Percentiles rank a stretch among this genome's conserved stretches.
Conservation (phyloP, 2,797 vertebrate species). For the Erpetoichthys calabaricus region DNA sequence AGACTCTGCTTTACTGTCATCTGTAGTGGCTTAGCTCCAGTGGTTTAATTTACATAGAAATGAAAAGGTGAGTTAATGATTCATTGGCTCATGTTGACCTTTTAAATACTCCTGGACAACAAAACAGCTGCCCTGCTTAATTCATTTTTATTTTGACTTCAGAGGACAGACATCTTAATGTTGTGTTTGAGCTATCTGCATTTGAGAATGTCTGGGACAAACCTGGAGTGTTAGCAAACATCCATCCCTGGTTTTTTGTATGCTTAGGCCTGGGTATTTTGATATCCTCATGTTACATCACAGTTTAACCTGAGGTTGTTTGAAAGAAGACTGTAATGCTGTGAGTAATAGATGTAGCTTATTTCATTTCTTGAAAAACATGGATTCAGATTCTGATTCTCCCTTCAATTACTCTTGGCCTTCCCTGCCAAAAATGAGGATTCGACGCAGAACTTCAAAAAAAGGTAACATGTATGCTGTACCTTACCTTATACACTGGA, state of each 20-base stretch:
- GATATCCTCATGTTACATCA: no score
- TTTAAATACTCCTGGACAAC: conserved; percentile 49
- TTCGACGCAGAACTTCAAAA: conserved; percentile 66
- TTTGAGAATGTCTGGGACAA: conserved; percentile 46
- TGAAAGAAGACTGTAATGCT: no score
- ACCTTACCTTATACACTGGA: no score
- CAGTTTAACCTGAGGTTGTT: no score
- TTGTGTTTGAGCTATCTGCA: conserved; percentile 46
- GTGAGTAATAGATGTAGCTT: conserved; percentile 17
- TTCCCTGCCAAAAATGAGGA: conserved; percentile 89
- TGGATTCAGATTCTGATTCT: conserved; percentile 88
- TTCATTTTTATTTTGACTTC: conserved; percentile 25
- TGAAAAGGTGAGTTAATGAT: conserved; percentile 72
- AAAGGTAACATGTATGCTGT: conserved; percentile 59
- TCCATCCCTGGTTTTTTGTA: conserved; percentile 33
- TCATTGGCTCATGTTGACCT: conserved; percentile 61
- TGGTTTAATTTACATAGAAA: conserved; percentile 47
- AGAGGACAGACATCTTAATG: conserved; percentile 36
- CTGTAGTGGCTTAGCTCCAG: conserved; percentile 18
- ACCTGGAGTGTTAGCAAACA: conserved; percentile 44
- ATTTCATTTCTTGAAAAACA: conserved; percentile 33
- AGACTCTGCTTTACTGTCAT: conserved; percentile 10
- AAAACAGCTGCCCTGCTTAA: conserved; percentile 30
- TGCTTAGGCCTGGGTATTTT: no score
- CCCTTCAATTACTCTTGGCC: conserved; percentile 98